These are phyloP conservation scores for Chrysochloris asiatica DNA, from an alignment of 2,113 vertebrate species.

Conservation along the genomic window DNA sequence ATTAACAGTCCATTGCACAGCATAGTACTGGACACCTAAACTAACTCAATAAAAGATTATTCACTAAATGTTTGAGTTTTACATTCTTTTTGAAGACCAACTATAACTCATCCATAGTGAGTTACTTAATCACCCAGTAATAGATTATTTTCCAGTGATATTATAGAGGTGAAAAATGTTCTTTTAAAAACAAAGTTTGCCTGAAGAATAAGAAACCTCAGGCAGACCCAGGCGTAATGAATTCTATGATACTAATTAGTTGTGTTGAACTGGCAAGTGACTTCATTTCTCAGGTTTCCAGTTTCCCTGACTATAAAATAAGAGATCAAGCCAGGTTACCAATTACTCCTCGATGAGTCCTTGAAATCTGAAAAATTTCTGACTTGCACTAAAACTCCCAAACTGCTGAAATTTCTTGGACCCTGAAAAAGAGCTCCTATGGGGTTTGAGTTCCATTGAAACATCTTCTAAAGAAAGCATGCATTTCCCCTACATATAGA, in stretches of 20 bases:
- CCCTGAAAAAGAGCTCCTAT: constrained; percentile 60
- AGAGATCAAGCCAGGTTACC: constrained; percentile 8
- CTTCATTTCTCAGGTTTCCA: not conserved
- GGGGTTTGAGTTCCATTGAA: constrained; percentile 49
- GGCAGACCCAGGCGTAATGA: not conserved
- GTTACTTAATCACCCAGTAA: not conserved
- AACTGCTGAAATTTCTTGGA: constrained; percentile 47
- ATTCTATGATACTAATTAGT: not conserved
- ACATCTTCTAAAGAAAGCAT: constrained; percentile 57
- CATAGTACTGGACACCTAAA: not conserved
- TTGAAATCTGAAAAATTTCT: constrained; percentile 44
- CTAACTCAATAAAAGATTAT: not conserved
- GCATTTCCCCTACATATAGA: constrained; percentile 62
- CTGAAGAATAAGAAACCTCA: constrained; percentile 45
- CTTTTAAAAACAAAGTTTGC: constrained; percentile 35
- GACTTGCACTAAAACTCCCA: constrained; percentile 47
- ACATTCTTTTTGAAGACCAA: not conserved
- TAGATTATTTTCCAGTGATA: not conserved
- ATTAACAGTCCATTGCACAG: not conserved
- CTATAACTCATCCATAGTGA: not conserved
- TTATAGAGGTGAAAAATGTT: not conserved
- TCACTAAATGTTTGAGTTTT: not conserved
- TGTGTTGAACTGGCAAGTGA: not conserved
- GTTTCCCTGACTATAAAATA: constrained; percentile 29
- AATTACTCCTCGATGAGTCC: not conserved